Base-by-base conservation (phyloP, 2,797 vertebrate genomes). In the Rhinatrema bivittatum region DNA sequence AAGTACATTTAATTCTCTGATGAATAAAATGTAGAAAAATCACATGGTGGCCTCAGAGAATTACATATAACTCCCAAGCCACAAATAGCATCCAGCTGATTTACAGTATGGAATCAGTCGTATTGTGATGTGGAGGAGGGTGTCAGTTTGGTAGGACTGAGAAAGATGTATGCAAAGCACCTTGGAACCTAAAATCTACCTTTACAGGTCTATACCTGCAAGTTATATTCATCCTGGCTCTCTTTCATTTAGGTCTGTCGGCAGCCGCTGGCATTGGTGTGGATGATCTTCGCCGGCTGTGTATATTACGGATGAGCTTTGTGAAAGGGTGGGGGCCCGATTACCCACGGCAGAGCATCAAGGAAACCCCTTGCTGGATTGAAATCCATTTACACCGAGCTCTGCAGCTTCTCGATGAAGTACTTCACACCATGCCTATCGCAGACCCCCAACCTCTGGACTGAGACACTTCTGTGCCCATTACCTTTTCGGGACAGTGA, bases 321-420 rank as follows among this genome's bases (percentile, higher is more conserved):
- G 94, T 98, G 2, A 97, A 98, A 64, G 94, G 94, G 40, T 98
- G 94, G 94, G 94, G 94, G 3, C 94, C 94, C 0, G 94, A 98
- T 67, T 97, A 98, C 65, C 94, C 93, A 0, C 72, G 93, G 3
- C 91, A 94, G 78, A 97, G 94, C 84, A 98, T 97, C 78, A 98
- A 97, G 59, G 92, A 97, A 68, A 98, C 94, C 0, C 94, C 94
- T 0, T 98, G 94, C 65, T 98, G 94, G 94, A 94, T 98, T 10
- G 94, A 98, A 65, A 98, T 98, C 36, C 94, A 97, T 67, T 56
- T 98, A 20, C 94, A 97, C 65, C 85, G 94, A 6, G 94, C 94
- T 3, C 89, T 98, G 2, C 94, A 98, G 80, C 79, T 97, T 14
- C 76, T 98, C 37, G 94, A 98, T 0, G 94, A 98, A 74, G 94